These are phyloP conservation scores for Albula goreensis DNA, from an alignment of 2,113 vertebrate species.

Conservation along the genomic window DNA sequence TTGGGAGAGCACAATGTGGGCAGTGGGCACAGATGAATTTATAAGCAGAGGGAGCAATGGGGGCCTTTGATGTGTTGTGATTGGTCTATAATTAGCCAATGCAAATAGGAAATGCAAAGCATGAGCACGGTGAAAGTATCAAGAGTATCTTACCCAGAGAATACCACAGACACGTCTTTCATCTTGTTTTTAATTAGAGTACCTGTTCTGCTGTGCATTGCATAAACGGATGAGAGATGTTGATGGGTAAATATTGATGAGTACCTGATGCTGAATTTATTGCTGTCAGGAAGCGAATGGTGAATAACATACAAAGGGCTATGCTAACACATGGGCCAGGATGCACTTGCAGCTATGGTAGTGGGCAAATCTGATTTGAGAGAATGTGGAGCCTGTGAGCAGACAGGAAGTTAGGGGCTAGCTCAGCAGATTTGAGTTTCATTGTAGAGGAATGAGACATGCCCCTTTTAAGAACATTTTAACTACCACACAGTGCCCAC, in stretches of 20 bases:
- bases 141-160: conserved; percentile 31
- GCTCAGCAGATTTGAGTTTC: neutral
- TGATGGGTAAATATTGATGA: neutral
- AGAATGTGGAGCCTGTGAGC: neutral
- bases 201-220: conserved; percentile 19
- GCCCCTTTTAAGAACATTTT: neutral
- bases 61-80: neutral
- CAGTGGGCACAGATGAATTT: neutral
- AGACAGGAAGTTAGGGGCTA: neutral
- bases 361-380: neutral
- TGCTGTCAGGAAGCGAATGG: neutral
- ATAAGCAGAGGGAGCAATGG: neutral
- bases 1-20: neutral
- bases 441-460: neutral
- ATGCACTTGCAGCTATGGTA: neutral
- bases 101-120: neutral
- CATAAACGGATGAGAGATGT: neutral
- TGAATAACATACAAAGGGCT: neutral
- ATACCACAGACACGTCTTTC: neutral
- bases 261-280: neutral
- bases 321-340: neutral
- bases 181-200: conserved; percentile 21
- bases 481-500: neutral
- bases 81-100: conserved; percentile 1
- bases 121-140: conserved; percentile 11